Base-by-base conservation (phyloP, 2,797 vertebrate species). In the Anas georgica region DNA sequence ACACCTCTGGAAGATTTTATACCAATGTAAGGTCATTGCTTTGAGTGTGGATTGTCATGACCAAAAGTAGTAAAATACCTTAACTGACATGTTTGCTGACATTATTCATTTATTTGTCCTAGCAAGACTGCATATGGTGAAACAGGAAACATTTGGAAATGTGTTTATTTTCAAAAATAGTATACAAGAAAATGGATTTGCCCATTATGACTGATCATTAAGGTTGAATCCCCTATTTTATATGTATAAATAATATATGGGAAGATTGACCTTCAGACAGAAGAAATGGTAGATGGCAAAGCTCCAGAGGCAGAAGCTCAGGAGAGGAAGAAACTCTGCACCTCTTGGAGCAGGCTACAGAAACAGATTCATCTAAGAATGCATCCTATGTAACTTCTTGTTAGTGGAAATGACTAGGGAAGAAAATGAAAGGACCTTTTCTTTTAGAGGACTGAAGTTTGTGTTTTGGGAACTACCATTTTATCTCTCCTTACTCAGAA, bases 231-330 rank as follows among this genome's bases (percentile, higher is more conserved):
- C 17, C 55, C 77, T 96, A 93, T 88, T 94, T 96, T 94, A 91
- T 83, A 85, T 67, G 56, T 60, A 62, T 76, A 90, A 94, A 74
- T 68, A 91, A 80, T 85, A 83, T 46, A 90, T 63, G 29, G 66
- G 33, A 94, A 93, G 77, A 90, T 82, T 94, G 84, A 88, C 79
- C 70, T 96, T 90, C 81, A 80, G 64, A 84, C 31, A 80, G 93
- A 84, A 78, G 21, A 83, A 92, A 20, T 60, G 55, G 88, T 82
- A 73, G 77, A 88, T 89, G 64, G 86, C 64, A 93, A 94, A 94
- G 37, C 35, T 88, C 60, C 20, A 62, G 64, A 76, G 9, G 5
- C 17, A 50, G 60, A 70, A 91, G 35, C 72, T 86, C 14, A 22
- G 23, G 16, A 93, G 92, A 63, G 60, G 64, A 89, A 94, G 92